Conservation (phyloP, 2,113 vertebrate species). For the Cyprinus carpio region DNA sequence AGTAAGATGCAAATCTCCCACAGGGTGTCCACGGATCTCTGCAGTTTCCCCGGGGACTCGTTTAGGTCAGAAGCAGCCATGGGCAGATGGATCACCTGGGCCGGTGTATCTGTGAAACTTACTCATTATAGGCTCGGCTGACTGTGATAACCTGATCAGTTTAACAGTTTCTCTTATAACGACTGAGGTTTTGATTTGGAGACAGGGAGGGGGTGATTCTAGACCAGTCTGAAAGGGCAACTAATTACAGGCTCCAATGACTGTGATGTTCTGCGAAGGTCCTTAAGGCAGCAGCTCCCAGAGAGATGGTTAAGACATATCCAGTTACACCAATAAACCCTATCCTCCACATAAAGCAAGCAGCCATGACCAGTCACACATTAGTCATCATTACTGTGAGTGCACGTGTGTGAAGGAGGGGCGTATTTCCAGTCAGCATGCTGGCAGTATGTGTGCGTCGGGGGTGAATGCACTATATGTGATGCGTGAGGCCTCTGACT, state of each 20-base stretch:
- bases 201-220: conserved; percentile 1
- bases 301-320: conserved; percentile 57
- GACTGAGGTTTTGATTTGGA: conserved; percentile 9
- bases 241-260: conserved; percentile 49
- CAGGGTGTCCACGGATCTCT: conserved; percentile 55
- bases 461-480: conserved; percentile 39
- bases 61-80: conserved; percentile 60
- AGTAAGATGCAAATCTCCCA: conserved; percentile 44
- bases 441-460: conserved; percentile 24
- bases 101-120: conserved; percentile 48
- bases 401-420: conserved; percentile 21
- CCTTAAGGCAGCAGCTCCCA: conserved; percentile 46
- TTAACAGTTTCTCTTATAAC: conserved; percentile 32
- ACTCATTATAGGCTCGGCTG: conserved; percentile 65
- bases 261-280: conserved; percentile 47
- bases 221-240: conserved; percentile 47
- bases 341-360: conserved; percentile 33
- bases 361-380: conserved; percentile 16
- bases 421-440: neutral
- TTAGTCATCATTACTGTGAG: conserved; percentile 30
- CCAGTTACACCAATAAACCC: conserved; percentile 53
- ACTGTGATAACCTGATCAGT: conserved; percentile 43
- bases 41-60: conserved; percentile 63
- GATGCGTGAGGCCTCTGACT: conserved; percentile 23
- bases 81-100: conserved; percentile 63